Evolutionary conservation across 1,140 invertebrate genomes (phyloP), one percentile per base, ranked within the genome.

Genomic region (Anoplophora glabripennis): DNA sequence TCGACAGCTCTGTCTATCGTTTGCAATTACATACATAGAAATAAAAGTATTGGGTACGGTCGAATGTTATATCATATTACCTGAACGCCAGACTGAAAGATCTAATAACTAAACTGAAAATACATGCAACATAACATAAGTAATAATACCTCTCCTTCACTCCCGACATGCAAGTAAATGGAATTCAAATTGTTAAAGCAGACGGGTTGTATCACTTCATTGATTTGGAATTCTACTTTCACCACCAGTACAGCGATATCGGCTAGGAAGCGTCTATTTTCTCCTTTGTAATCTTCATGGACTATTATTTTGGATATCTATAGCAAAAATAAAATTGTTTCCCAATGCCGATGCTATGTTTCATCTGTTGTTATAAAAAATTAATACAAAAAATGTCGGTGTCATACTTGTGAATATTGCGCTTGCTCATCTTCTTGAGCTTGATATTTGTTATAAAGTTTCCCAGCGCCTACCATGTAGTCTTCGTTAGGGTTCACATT

Each of bases 81-180:
- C n/a, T n/a, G n/a, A n/a, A 10, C 42, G 11, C 1, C 11, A 8
- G 9, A 45, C 42, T 15, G 11, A 45, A 45, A 45, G 15, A 12
- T n/a, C n/a, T n/a, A n/a, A n/a, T n/a, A n/a, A n/a, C n/a, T n/a
- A n/a, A n/a, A n/a, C n/a, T n/a, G n/a, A n/a, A n/a, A n/a, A n/a
- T n/a, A n/a, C n/a, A n/a, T n/a, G n/a, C n/a, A n/a, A n/a, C n/a
- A n/a, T n/a, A n/a, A n/a, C n/a, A n/a, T n/a, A n/a, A n/a, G n/a
- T n/a, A n/a, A n/a, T n/a, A n/a, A n/a, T 45, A 45, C 42, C n/a
- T 14, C 42, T 12, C 42, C 42, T 14, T n/a, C 42, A n/a, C 15
- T 8, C 11, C 14, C 9, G 15, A 10, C 14, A n/a, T 45, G 11
- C 3, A 45, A 45, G 15, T 45, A 14, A 9, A 45, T 18, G 17